Evolutionary conservation across 2,797 vertebrate species (phyloP).

Genomic region (Oryzias sinensis): DNA sequence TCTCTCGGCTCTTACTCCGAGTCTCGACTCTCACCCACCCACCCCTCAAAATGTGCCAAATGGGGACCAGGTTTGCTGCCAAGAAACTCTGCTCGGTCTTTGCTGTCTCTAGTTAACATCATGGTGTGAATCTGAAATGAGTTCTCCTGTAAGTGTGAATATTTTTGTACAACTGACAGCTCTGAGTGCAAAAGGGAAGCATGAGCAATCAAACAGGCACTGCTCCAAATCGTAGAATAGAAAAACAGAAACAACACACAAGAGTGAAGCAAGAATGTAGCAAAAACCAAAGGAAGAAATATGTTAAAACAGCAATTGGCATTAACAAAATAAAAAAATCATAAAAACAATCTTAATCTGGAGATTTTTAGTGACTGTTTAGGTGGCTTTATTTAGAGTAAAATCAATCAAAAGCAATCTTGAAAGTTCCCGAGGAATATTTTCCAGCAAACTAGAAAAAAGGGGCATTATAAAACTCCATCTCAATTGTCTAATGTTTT

Average conservation of each 20-base stretch:
- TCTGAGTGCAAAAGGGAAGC: slow-evolving; percentile 13
- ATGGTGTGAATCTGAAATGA: slow-evolving; percentile 35
- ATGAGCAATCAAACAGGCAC: slow-evolving; percentile 12
- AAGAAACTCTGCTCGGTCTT: slow-evolving; percentile 4
- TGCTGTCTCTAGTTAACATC: slow-evolving; percentile 21
- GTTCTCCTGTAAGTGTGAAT: slow-evolving; percentile 23
- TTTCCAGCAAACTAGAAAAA: slow-evolving; percentile 8
- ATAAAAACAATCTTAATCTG: neutral
- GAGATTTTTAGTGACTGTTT: neutral
- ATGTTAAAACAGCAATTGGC: neutral
- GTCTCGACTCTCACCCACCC: neutral
- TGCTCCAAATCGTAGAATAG: slow-evolving; percentile 5
- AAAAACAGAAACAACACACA: neutral
- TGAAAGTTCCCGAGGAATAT: too few species aligned
- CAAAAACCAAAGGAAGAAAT: neutral
- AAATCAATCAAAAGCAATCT: too few species aligned
- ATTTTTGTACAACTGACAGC: slow-evolving; percentile 20
- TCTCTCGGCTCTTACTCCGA: neutral
- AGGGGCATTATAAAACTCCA: slow-evolving; percentile 5
- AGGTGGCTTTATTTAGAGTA: too few species aligned
- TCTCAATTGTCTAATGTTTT: slow-evolving; percentile 6
- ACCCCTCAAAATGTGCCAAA: slow-evolving; percentile 4
- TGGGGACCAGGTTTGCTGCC: slow-evolving; percentile 13
- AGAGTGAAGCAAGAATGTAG: neutral
- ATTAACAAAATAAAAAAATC: neutral